Conservation (phyloP, 2,113 vertebrate genomes). For the Dicentrarchus labrax region DNA sequence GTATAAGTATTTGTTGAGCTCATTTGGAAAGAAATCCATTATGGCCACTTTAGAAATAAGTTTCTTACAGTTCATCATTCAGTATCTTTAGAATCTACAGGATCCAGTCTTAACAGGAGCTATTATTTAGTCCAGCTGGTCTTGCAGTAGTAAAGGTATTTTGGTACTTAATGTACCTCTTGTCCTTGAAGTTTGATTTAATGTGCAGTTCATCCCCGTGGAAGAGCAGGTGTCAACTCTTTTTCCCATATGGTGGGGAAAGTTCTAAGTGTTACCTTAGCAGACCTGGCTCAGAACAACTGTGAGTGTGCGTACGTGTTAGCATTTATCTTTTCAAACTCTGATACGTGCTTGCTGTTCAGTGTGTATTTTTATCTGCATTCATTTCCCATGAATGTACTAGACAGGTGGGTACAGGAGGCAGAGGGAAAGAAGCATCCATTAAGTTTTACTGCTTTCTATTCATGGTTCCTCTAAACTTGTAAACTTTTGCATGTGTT, state of each 20-base stretch:
- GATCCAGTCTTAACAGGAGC: neutral
- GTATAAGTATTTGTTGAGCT: constrained; percentile 33
- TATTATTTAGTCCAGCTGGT: constrained; percentile 2
- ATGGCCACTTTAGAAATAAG: constrained; percentile 34
- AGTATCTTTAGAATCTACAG: constrained; percentile 14
- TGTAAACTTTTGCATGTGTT: constrained; percentile 5
- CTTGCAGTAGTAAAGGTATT: neutral
- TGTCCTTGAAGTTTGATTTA: constrained; percentile 32
- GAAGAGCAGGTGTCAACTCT: neutral
- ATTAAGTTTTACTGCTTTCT: constrained; percentile 37
- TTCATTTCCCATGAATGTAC: neutral
- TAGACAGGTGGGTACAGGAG: constrained; percentile 14
- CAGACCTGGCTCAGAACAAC: neutral
- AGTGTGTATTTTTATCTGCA: neutral
- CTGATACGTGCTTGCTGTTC: neutral
- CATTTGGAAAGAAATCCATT: constrained; percentile 38
- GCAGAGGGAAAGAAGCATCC: neutral
- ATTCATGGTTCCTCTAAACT: neutral
- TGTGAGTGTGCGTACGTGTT: neutral
- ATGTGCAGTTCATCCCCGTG: neutral
- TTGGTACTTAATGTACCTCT: constrained; percentile 16
- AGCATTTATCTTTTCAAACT: constrained; percentile 13
- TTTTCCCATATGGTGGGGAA: neutral
- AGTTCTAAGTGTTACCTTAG: neutral
- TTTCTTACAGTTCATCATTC: constrained; percentile 9